Evolutionary conservation across 2,113 vertebrate genomes (phyloP), one percentile per base, ranked within the genome.

Genomic region (Perca schrenkii): DNA sequence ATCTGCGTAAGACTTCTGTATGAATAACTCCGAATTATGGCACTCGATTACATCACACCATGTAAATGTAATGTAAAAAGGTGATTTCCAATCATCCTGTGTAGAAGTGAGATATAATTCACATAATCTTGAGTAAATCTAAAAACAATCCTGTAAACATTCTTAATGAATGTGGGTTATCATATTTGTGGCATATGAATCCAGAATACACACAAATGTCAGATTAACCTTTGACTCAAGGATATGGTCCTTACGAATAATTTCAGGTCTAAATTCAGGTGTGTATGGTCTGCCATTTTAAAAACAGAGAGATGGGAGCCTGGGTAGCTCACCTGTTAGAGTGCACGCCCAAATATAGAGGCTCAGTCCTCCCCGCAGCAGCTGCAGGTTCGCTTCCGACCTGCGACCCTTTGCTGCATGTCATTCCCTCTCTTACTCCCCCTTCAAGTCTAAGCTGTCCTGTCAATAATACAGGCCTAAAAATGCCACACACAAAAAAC

Each of bases 11-110:
- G 69, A 57, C 21, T 22, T 77, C 21, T 0, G 6, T 28, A 60
- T 80, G 77, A 79, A 62, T 50, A 52, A 70, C 31, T 58, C 14
- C 12, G 43, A 76, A 80, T 85, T 77, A 79, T 34, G 17, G 13
- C n/a, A 49, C 25, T 72, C 3, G 13, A 53, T 83, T 62, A 74
- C 54, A 69, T 80, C 31, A 80, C 17, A 22, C 0, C 47, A 74
- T 86, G 14, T 53, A 25, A 72, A 80, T 85, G 6, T 36, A 50
- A 47, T 57, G 8, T 74, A 50, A 56, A 43, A 62, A 62, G 31
- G 31, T 36, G 15, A 61, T 60, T 60, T 60, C 58, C 58, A 60
- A 40, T 40, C 46, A 13, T 75, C 6, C 0, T 70, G 28, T 68
- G 22, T 40, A 2, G 31, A 67, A 28, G 2, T 17, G 16, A 63